A percentile compares a stretch with the other conserved stretches of the same genome.
Evolutionary conservation across 2,888 invertebrate species (phyloP).

Genomic region (Aplocera efformata): DNA sequence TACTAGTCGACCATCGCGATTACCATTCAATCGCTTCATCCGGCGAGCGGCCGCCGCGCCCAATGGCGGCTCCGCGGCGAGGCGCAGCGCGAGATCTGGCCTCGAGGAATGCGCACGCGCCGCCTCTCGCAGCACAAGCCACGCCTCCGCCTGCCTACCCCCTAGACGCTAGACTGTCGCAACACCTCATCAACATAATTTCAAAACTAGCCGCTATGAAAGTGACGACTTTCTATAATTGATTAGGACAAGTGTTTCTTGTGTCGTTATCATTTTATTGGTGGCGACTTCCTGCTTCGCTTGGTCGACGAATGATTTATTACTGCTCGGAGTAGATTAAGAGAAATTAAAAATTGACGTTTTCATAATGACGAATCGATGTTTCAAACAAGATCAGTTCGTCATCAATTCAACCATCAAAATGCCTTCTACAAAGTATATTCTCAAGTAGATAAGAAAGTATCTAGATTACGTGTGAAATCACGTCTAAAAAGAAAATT

Average conservation of each 20-base stretch:
- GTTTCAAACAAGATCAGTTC: background rate
- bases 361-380: background rate
- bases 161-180: constrained; percentile 27
- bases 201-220: constrained; percentile 16
- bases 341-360: background rate
- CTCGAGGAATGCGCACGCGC: constrained; percentile 43
- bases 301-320: background rate
- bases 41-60: constrained; percentile 8
- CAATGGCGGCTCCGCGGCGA: constrained; percentile 26
- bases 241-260: constrained; percentile 9
- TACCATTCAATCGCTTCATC: constrained; percentile 22
- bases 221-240: constrained; percentile 21
- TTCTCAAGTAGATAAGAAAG: too few relatives aligned
- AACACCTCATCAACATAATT: constrained; percentile 21
- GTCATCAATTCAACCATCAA: too few relatives aligned
- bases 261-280: constrained; percentile 7
- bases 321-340: background rate
- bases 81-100: constrained; percentile 17
- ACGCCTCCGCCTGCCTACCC: constrained; percentile 26
- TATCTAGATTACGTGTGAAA: too few relatives aligned
- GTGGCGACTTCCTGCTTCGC: background rate
- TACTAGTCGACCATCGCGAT: constrained; percentile 21
- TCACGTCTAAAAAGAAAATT: too few relatives aligned
- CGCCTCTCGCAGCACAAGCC: constrained; percentile 33
- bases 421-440: too few relatives aligned